Percentiles rank a stretch among this genome's conserved stretches.
Conservation (phyloP, 2,888 invertebrate species). For the Melieria crassipennis region DNA sequence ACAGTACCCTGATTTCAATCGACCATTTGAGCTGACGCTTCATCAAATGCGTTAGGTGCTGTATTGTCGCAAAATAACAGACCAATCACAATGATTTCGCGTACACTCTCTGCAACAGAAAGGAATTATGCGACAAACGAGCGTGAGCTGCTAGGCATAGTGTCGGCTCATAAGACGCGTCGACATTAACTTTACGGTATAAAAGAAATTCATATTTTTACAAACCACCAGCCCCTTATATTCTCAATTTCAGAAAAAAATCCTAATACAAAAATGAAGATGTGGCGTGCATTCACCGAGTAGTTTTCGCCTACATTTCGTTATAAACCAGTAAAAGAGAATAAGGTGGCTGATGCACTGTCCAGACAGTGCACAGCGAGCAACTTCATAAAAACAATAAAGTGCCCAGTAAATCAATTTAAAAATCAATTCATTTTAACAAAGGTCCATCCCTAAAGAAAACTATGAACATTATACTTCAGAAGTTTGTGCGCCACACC, state of each 20-base stretch:
- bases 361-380: constrained; percentile 28
- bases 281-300: too few relatives aligned
- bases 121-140: constrained; percentile 9
- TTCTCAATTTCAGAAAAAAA: too few relatives aligned
- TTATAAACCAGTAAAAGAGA: constrained; percentile 37
- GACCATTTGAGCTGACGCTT: constrained; percentile 34
- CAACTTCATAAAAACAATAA: background rate
- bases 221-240: too few relatives aligned
- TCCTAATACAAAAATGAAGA: too few relatives aligned
- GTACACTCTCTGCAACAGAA: background rate
- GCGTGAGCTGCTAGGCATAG: constrained; percentile 34
- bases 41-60: background rate
- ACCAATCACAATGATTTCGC: constrained; percentile 35
- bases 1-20: constrained; percentile 19
- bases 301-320: background rate
- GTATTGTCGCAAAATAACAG: constrained; percentile 30
- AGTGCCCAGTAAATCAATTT: constrained; percentile 5
- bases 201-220: too few relatives aligned
- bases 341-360: constrained; percentile 38
- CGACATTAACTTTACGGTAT: constrained; percentile 35
- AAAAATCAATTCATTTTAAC: constrained; percentile 7
- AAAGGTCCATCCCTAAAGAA: background rate
- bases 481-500: constrained; percentile 1
- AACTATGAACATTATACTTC: constrained; percentile 11
- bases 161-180: constrained; percentile 49